Evolutionary conservation across 2,113 vertebrate species (phyloP).

Genomic region (Dascyllus trimaculatus): DNA sequence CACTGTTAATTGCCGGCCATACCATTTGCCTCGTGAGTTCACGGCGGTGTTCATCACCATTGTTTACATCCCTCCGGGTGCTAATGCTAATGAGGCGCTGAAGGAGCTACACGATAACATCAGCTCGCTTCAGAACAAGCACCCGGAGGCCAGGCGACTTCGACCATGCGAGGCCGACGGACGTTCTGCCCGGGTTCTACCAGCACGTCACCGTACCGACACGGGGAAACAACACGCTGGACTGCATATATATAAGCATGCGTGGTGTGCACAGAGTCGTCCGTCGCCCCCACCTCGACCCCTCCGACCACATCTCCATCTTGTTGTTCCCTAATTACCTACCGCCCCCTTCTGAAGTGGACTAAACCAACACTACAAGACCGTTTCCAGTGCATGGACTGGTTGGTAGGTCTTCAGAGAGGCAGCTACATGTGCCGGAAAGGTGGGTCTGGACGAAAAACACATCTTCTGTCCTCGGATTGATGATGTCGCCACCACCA

Average conservation of each 20-base stretch:
- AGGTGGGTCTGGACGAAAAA: neutral
- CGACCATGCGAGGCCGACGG: no score
- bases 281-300: neutral
- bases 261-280: neutral
- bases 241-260: neutral
- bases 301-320: neutral
- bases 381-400: neutral
- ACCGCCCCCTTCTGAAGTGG: neutral
- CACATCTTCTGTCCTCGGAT: neutral
- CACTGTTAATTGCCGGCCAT: no score
- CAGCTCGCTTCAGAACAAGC: no score
- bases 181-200: no score
- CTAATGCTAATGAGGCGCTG: no score
- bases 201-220: neutral
- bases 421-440: neutral
- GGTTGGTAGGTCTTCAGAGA: constrained; percentile 3
- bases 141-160: no score
- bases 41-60: no score
- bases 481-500: constrained; percentile 4
- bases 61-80: no score
- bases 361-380: neutral
- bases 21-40: no score
- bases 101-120: no score
- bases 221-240: neutral
- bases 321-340: no score